Percentiles rank a stretch among this genome's conserved stretches.
These are phyloP conservation scores for Orycteropus afer DNA, from an alignment of 2,113 vertebrate genomes.

Conservation along the genomic window DNA sequence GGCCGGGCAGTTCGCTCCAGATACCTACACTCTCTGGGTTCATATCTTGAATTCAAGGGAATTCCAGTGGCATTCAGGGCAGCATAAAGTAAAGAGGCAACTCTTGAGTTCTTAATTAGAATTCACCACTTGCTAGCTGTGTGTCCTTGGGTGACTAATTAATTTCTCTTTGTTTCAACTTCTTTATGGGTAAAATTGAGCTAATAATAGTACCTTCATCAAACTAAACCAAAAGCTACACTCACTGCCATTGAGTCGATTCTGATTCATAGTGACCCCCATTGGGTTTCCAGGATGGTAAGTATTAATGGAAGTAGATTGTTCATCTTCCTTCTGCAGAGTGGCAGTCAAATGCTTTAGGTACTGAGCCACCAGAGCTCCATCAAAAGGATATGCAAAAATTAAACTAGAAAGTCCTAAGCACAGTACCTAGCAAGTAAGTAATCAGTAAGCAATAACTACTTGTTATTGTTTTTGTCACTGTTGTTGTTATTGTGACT, in stretches of 20 bases:
- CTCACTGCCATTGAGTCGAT: too few relatives aligned
- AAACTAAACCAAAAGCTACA: too few relatives aligned
- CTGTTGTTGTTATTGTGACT: slow-evolving; percentile 17
- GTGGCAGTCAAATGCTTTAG: too few relatives aligned
- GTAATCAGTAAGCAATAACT: neutral
- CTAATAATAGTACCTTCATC: neutral
- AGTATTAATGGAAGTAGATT: too few relatives aligned
- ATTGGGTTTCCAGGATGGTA: too few relatives aligned
- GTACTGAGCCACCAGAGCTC: too few relatives aligned
- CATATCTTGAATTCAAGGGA: neutral
- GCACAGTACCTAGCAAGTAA: neutral
- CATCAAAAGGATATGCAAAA: neutral
- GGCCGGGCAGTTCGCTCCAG: neutral
- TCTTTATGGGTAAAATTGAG: neutral
- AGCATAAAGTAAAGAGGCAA: neutral
- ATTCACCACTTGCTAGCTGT: neutral
- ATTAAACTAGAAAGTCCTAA: neutral
- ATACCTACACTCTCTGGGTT: neutral
- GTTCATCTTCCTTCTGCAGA: too few relatives aligned
- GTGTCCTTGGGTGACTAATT: neutral
- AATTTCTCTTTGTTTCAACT: neutral
- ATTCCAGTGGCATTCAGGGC: neutral
- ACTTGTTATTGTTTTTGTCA: neutral
- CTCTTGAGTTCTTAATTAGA: neutral
- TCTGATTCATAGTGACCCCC: too few relatives aligned